A percentile compares a stretch with the other conserved stretches of the same genome.
Evolutionary conservation across 2,888 invertebrate genomes (phyloP).

Genomic region (Drosophila rellima): DNA sequence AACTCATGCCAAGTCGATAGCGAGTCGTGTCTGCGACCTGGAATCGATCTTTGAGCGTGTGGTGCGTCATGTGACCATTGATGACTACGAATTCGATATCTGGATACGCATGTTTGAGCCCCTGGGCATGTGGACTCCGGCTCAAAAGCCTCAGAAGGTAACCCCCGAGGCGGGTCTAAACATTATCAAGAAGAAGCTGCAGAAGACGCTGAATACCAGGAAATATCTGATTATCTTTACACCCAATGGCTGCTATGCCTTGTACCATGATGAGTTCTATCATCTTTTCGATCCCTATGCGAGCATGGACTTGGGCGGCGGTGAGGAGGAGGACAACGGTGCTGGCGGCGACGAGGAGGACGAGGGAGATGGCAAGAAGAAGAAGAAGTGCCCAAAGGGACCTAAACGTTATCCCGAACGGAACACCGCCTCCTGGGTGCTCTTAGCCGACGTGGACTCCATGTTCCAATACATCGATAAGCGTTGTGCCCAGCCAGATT

Average conservation of each 20-base stretch:
- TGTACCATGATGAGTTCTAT: conserved; percentile 87
- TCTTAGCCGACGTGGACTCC: conserved; percentile 74
- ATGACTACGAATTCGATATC: conserved; percentile 88
- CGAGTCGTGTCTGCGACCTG: conserved; percentile 87
- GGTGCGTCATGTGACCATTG: conserved; percentile 88
- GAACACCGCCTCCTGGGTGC: conserved; percentile 85
- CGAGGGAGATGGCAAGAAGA: conserved; percentile 38
- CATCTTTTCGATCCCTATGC: conserved; percentile 89
- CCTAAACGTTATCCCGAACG: conserved; percentile 77
- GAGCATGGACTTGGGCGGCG: conserved; percentile 80
- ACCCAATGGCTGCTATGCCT: conserved; percentile 87
- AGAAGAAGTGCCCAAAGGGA: conserved; percentile 60
- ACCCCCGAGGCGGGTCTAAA: conserved; percentile 26
- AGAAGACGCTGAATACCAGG: conserved; percentile 72
- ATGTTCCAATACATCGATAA: conserved; percentile 81
- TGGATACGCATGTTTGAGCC: conserved; percentile 87
- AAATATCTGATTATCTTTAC: conserved; percentile 88
- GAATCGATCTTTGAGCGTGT: conserved; percentile 87
- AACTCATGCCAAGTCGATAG: conserved; percentile 88
- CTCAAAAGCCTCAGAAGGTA: conserved; percentile 1
- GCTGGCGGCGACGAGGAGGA: conserved; percentile 43
- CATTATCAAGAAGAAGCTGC: conserved; percentile 65
- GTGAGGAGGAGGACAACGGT: conserved; percentile 49
- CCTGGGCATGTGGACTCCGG: conserved; percentile 81
- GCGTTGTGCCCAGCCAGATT: conserved; percentile 65